These are phyloP conservation scores for Apeira syringaria DNA, from an alignment of 2,888 invertebrate genomes.

Conservation along the genomic window DNA sequence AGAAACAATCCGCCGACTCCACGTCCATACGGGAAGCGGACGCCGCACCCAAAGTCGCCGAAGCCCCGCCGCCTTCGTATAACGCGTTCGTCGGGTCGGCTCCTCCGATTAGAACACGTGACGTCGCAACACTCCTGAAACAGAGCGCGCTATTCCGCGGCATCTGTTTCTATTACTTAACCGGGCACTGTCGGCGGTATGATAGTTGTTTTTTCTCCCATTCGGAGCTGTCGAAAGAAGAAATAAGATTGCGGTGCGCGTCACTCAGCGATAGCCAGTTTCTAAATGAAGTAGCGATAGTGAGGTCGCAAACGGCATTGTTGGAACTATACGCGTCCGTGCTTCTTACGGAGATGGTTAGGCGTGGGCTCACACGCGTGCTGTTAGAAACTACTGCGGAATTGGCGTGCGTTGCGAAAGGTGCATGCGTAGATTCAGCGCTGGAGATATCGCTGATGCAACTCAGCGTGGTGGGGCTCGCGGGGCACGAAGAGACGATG, in stretches of 20 bases:
- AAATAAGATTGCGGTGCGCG: slow-evolving; percentile 32
- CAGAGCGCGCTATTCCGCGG: slow-evolving; percentile 44
- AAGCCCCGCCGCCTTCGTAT: neutral
- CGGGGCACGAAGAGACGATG: slow-evolving; percentile 9
- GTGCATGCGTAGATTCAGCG: slow-evolving; percentile 15
- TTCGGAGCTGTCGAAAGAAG: slow-evolving; percentile 11
- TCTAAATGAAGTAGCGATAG: neutral
- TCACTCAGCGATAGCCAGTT: slow-evolving; percentile 50
- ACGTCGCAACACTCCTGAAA: neutral
- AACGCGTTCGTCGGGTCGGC: too few species aligned
- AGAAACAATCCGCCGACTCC: slow-evolving; percentile 13
- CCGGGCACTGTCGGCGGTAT: slow-evolving; percentile 46
- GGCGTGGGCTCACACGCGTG: slow-evolving; percentile 48
- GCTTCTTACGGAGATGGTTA: slow-evolving; percentile 38
- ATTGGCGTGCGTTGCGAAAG: neutral
- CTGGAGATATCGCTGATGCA: slow-evolving; percentile 52
- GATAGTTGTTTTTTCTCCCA: slow-evolving; percentile 49
- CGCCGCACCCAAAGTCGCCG: neutral
- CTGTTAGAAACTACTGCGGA: slow-evolving; percentile 31
- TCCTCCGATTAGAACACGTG: neutral
- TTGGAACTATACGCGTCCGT: slow-evolving; percentile 50
- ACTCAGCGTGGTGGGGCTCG: slow-evolving; percentile 32
- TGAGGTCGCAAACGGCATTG: neutral
- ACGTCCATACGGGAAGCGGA: slow-evolving; percentile 5
- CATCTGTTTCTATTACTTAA: slow-evolving; percentile 54